Evolutionary conservation across 1,140 invertebrate genomes (phyloP).

Genomic region (Penaeus vannamei): DNA sequence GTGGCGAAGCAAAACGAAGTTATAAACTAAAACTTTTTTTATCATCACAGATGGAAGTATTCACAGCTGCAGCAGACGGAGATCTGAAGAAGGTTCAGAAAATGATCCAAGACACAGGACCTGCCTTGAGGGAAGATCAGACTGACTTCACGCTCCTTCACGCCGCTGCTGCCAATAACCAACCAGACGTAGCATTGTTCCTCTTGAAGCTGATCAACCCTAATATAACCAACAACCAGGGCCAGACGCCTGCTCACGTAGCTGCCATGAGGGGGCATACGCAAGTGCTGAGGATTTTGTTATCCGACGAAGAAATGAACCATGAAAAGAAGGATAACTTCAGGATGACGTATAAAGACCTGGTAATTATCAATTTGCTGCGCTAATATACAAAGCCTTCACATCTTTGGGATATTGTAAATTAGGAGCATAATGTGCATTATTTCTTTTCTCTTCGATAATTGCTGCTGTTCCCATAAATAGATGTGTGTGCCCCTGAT

Average conservation of each 20-base stretch:
- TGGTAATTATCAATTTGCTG: background rate
- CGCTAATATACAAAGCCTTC: background rate
- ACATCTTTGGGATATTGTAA: background rate
- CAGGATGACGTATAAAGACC: constrained; percentile 1
- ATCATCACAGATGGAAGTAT: constrained; percentile 23
- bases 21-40: too few relatives aligned
- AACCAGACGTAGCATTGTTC: constrained; percentile 7
- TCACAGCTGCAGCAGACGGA: constrained; percentile 24
- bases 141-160: constrained; percentile 32
- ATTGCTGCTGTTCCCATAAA: background rate
- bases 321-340: constrained; percentile 13
- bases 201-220: constrained; percentile 40
- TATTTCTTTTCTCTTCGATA: background rate
- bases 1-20: too few relatives aligned
- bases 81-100: constrained; percentile 31
- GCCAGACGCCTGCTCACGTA: constrained; percentile 39
- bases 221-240: constrained; percentile 30
- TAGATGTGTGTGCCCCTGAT: background rate
- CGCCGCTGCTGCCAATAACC: constrained; percentile 36
- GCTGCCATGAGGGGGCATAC: constrained; percentile 45
- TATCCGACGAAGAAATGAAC: background rate
- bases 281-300: constrained; percentile 28
- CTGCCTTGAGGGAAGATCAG: background rate
- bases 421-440: background rate
- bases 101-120: constrained; percentile 31